These are phyloP conservation scores for Allobates femoralis DNA, from an alignment of 2,797 vertebrate species.

Conservation along the genomic window DNA sequence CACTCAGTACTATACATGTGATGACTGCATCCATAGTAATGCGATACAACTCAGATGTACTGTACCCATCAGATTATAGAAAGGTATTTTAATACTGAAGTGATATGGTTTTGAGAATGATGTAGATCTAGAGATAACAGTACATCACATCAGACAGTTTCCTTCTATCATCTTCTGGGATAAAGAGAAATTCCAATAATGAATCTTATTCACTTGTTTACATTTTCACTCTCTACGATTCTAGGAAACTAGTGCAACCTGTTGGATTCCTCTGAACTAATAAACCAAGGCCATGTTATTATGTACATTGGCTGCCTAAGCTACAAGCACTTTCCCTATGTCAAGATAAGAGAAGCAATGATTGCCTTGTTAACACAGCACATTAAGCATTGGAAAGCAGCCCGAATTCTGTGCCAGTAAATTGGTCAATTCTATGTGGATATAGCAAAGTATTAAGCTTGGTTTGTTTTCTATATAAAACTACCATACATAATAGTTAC, in stretches of 20 bases:
- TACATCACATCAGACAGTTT: conserved; percentile 67
- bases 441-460: not conserved
- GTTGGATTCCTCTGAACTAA: conserved; percentile 69
- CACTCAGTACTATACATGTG: not conserved
- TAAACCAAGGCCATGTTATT: conserved; percentile 57
- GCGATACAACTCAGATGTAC: not conserved
- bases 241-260: conserved; percentile 73
- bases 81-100: not conserved
- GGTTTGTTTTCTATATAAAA: not conserved
- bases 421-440: not conserved
- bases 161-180: conserved; percentile 71
- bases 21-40: not conserved
- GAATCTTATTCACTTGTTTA: conserved; percentile 73
- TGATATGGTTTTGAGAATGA: not conserved
- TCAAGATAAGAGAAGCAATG: not conserved
- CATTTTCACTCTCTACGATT: conserved; percentile 71
- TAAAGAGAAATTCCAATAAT: conserved; percentile 79
- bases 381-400: conserved; percentile 24
- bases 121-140: conserved; percentile 10
- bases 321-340: not conserved
- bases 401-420: not conserved
- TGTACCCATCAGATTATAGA: not conserved
- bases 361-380: conserved; percentile 44
- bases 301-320: not conserved
- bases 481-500: too few species aligned